phyloP scores from a whole-genome alignment of 30 jellyfish, hydroid and myxozoan genomes.

The Aurelia aurita region DNA sequence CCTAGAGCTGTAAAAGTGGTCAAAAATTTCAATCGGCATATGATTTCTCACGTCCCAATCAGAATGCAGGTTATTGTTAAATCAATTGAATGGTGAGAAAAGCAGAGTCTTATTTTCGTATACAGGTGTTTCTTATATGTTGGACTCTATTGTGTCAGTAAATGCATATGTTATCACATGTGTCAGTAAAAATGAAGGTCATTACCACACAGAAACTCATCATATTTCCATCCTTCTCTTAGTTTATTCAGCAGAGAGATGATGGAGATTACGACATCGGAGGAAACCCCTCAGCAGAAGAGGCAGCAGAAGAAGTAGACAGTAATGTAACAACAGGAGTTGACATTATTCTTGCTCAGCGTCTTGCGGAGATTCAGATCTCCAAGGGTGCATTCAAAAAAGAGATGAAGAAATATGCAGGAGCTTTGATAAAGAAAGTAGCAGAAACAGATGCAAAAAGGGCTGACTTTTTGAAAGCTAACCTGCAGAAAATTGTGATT shows the following conservation, averaged over 20 bases:
- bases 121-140: too few species aligned
- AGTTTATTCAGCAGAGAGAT: slow-evolving; percentile 29
- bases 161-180: neutral
- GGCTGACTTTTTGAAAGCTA: slow-evolving; percentile 43
- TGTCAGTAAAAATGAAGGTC: neutral
- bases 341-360: slow-evolving; percentile 29
- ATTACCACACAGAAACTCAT: neutral
- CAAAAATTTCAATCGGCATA: too few species aligned
- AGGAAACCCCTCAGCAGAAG: slow-evolving; percentile 72
- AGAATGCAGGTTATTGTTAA: too few species aligned
- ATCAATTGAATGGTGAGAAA: too few species aligned
- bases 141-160: neutral
- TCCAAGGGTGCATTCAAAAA: slow-evolving; percentile 39
- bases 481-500: slow-evolving; percentile 8
- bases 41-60: too few species aligned
- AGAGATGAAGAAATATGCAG: slow-evolving; percentile 30
- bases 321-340: slow-evolving; percentile 24
- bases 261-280: slow-evolving; percentile 46
- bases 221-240: neutral
- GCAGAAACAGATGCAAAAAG: slow-evolving; percentile 19
- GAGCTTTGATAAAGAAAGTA: slow-evolving; percentile 21
- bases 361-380: slow-evolving; percentile 22
- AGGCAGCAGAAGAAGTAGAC: slow-evolving; percentile 39
- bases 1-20: too few species aligned
- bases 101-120: too few species aligned